Evolutionary conservation across 2,888 invertebrate genomes (phyloP), one percentile per base, ranked within the genome.

Genomic region (Sarcophaga carnaria): DNA sequence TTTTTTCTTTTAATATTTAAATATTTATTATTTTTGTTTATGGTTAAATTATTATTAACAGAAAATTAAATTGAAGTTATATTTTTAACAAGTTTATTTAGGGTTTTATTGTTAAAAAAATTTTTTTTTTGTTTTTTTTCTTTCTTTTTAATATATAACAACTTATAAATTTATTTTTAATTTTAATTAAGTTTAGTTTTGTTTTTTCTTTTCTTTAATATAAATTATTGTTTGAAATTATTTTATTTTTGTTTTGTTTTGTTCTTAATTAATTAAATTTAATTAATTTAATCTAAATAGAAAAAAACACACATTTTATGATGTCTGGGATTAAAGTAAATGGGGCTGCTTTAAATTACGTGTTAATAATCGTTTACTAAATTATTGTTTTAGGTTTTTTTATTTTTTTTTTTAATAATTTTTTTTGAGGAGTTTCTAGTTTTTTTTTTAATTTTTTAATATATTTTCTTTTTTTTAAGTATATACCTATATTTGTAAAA

Each of bases 21-120:
- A 71, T 62, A 54, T 69, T 62, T 67, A 8, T 62, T 67, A 4
- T 49, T 37, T 37, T 37, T 37, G 2, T 67, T n/a, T 66, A 20
- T 14, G 47, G 54, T 78, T 59, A 72, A 72, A 45, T 62, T 37
- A 22, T 78, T 60, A 27, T 66, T 77, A 70, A 54, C 20, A 72
- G 27, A 70, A 59, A 49, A 49, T 25, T 54, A 54, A 69, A 17
- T 45, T 78, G 49, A 45, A 69, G 69, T 60, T 59, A 49, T 78
- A 81, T 86, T 77, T 86, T 77, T 82, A 86, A 86, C 85, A 86
- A 85, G 74, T 85, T 81, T 47, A 45, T 62, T 66, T 69, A 37
- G 0, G n/a, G 17, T 71, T 80, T 80, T 84, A 12, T 49, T 81
- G 70, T 37, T 37, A 76, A 81, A 81, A 81, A 74, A 64, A 72